Base-by-base conservation (phyloP, 2,888 invertebrate species). In the Nomada lathburiana region DNA sequence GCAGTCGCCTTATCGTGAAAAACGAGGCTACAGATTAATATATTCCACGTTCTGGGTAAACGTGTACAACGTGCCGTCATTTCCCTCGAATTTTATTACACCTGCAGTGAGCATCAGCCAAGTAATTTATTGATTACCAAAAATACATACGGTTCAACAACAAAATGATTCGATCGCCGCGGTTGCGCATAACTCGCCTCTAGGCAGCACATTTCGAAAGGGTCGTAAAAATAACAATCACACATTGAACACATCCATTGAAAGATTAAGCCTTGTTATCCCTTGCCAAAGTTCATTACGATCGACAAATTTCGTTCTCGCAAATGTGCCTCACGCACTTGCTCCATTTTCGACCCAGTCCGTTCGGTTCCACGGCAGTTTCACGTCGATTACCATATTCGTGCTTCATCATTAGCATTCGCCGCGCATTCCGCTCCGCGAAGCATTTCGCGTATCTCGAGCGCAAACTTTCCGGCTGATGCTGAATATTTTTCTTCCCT, bases 371-470 rank as follows among this genome's bases (percentile, higher is more conserved):
- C 64, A 10, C 11, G n/a, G 10, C 4, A 29, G 52, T 52, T 68
- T 55, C 68, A 3, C 53, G 20, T 20, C 20, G 52, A 36, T 62
- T 62, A 62, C 36, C 62, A 52, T 71, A 18, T 11, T 29, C 36
- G 23, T 7, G 36, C 62, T 62, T 71, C 62, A 3, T 52, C 60
- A 52, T 62, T 52, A 71, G 50, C 20, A 36, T 60, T 69, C 10
- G 36, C 16, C 16, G 20, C 42, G 44, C 44, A 69, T 57, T 26
- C 44, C 59, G 9, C n/a, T 16, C 13, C 44, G 9, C n/a, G 68
- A 18, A 68, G 42, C 68, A 55, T 55, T 68, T 68, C 44, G 53
- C 62, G 42, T 42, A 62, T 36, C 36, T 36, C 52, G 53, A 20
- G 44, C 44, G 57, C 44, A 36, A 47, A 59, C n/a, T 69, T 47